phyloP scores from a whole-genome alignment of 2,888 invertebrate genomes.

The Drosophila ustulata region DNA sequence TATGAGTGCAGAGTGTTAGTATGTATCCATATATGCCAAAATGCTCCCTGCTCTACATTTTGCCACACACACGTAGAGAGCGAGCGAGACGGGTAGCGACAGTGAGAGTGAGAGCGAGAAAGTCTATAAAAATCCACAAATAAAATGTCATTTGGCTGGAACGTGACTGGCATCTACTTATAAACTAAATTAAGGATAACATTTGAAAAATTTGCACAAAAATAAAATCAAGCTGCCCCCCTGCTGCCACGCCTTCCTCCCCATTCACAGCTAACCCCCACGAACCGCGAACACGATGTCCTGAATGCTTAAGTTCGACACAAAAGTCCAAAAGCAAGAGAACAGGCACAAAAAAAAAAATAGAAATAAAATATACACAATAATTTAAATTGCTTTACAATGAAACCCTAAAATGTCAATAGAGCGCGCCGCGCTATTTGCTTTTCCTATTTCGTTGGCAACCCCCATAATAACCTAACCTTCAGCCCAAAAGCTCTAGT shows the following conservation, averaged over 20 bases:
- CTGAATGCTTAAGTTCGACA: conserved; percentile 74
- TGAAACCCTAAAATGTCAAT: conserved; percentile 80
- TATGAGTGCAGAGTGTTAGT: conserved; percentile 1
- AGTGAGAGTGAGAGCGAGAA: conserved; percentile 18
- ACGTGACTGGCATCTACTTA: conserved; percentile 82
- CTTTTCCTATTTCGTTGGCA: conserved; percentile 60
- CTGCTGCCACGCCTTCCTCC: not conserved
- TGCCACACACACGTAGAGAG: conserved; percentile 23
- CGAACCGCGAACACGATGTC: conserved; percentile 71
- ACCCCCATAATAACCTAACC: too few relatives aligned
- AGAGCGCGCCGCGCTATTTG: conserved; percentile 65
- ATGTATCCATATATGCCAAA: conserved; percentile 3
- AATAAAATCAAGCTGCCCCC: conserved; percentile 70
- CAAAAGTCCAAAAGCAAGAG: conserved; percentile 18
- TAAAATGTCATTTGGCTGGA: conserved; percentile 82
- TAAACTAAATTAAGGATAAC: conserved; percentile 81
- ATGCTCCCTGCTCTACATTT: conserved; percentile 11
- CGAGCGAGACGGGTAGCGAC: too few relatives aligned
- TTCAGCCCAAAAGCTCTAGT: not conserved
- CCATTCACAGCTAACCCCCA: conserved; percentile 15
- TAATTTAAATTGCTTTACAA: conserved; percentile 81
- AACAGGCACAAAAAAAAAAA: conserved; percentile 17
- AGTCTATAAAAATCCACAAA: conserved; percentile 80
- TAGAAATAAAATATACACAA: conserved; percentile 73
- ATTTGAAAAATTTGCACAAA: conserved; percentile 81